Base-by-base conservation (phyloP, 2,888 invertebrate species). In the Deroplatys truncata region DNA sequence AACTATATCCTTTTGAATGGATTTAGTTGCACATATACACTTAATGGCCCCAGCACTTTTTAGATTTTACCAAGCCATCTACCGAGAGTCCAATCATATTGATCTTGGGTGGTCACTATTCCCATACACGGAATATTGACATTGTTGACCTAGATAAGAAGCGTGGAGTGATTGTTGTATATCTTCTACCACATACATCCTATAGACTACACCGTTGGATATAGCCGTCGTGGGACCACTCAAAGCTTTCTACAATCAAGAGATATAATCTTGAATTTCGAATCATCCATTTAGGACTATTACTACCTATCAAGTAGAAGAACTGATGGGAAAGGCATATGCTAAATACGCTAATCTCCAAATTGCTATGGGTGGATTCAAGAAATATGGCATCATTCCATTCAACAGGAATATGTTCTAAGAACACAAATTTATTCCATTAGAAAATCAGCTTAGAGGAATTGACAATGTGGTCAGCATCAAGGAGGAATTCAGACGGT, bases 11-110 rank as follows among this genome's bases (percentile, higher is more conserved):
- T 89, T 90, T 90, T 90, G 92, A 92, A 25, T 93, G 92, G 92
- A 91, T 93, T 16, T 92, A 93, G 90, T 86, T 90, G 25, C 86
- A 92, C 31, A 89, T 92, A 2, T 93, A 92, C 90, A 91, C 92
- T 7, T 88, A 92, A 84, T 93, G 92, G 92, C 20, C 15, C n/a
- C n/a, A n/a, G n/a, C n/a, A n/a, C n/a, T n/a, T n/a, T n/a, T n/a
- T n/a, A n/a, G n/a, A 7, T n/a, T 28, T 20, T 28, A 28, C 13
- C 10, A 84, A 15, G 1, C 8, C 28, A 20, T 13, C 29, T 8
- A 1, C 28, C 5, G 8, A 28, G 84, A 84, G 13, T 29, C n/a
- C 8, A 28, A 84, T 28, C 28, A 83, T 83, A 10, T 83, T 13
- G 83, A 9, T 84, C 25, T 16, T 15, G 15, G 15, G 3, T 13